These are phyloP conservation scores for Pseudobourletiella spinata DNA, from an alignment of 1,140 invertebrate genomes.

Conservation along the genomic window DNA sequence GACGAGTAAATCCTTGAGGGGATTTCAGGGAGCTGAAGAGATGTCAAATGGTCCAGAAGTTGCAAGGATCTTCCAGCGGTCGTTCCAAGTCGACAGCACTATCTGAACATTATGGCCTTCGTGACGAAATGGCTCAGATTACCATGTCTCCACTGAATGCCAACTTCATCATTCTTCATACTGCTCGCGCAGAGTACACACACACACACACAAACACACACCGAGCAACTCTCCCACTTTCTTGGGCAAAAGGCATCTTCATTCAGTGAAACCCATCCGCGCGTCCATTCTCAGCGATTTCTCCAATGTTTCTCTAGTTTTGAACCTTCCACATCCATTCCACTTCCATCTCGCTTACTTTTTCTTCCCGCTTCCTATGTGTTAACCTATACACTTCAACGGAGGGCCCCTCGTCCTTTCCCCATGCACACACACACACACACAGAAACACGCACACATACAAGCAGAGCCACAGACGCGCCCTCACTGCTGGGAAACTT, in stretches of 20 bases:
- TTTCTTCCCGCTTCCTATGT: not conserved
- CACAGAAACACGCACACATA: too few species aligned
- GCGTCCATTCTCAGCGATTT: slow-evolving; percentile 1
- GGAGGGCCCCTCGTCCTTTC: too few species aligned
- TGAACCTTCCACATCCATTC: not conserved
- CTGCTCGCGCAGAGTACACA: slow-evolving; percentile 2
- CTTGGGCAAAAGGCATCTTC: not conserved
- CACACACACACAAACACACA: too few species aligned
- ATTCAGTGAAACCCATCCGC: slow-evolving; percentile 4
- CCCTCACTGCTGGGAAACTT: too few species aligned
- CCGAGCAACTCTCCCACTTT: too few species aligned
- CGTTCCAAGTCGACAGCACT: slow-evolving; percentile 28
- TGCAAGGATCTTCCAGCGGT: slow-evolving; percentile 18
- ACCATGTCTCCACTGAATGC: slow-evolving; percentile 36
- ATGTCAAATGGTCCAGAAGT: slow-evolving; percentile 37
- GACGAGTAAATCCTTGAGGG: slow-evolving; percentile 33
- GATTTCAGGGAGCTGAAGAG: slow-evolving; percentile 35
- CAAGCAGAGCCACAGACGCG: too few species aligned
- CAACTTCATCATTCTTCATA: slow-evolving; percentile 36
- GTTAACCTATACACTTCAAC: too few species aligned
- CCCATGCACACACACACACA: too few species aligned
- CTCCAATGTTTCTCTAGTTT: not conserved
- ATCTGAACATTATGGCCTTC: slow-evolving; percentile 30
- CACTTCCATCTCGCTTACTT: not conserved
- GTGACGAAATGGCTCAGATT: slow-evolving; percentile 37